Evolutionary conservation across 2,888 invertebrate species (phyloP).

Genomic region (Xylota segnis): DNA sequence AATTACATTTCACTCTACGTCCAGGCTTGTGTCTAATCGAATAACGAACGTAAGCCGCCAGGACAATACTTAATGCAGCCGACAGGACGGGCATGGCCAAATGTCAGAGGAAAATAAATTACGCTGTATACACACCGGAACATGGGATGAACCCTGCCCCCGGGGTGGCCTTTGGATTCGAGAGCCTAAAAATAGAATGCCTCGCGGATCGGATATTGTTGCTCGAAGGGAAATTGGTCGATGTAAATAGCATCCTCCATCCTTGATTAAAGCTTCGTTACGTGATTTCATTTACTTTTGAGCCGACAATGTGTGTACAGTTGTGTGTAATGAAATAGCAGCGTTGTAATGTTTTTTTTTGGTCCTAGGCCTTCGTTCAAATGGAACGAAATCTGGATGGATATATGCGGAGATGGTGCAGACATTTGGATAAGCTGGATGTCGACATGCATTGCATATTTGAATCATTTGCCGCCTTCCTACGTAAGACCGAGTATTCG

Average conservation of each 20-base stretch:
- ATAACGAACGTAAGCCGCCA: conserved; percentile 62
- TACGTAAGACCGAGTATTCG: no score
- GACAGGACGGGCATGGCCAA: conserved; percentile 48
- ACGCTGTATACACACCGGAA: conserved; percentile 27
- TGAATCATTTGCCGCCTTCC: no score
- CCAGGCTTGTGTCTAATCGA: conserved; percentile 64
- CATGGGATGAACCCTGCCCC: conserved; percentile 28
- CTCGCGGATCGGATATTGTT: conserved; percentile 61
- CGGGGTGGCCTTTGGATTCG: conserved; percentile 38
- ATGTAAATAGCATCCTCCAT: conserved; percentile 54
- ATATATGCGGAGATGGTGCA: no score
- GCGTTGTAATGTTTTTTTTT: no score
- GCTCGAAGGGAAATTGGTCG: conserved; percentile 52
- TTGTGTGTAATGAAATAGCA: no score
- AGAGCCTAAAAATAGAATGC: conserved; percentile 43
- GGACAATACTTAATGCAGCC: conserved; percentile 66
- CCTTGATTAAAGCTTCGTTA: conserved; percentile 48
- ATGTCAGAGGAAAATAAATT: conserved; percentile 72
- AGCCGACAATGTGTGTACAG: no score
- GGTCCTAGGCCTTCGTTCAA: no score
- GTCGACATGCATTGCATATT: no score
- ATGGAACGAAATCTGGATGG: no score
- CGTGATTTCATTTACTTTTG: conserved; percentile 4
- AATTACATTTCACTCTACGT: conserved; percentile 65
- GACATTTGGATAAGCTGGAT: no score